These are phyloP conservation scores for Bombus breviceps DNA, from an alignment of 1,140 invertebrate species.

Conservation along the genomic window DNA sequence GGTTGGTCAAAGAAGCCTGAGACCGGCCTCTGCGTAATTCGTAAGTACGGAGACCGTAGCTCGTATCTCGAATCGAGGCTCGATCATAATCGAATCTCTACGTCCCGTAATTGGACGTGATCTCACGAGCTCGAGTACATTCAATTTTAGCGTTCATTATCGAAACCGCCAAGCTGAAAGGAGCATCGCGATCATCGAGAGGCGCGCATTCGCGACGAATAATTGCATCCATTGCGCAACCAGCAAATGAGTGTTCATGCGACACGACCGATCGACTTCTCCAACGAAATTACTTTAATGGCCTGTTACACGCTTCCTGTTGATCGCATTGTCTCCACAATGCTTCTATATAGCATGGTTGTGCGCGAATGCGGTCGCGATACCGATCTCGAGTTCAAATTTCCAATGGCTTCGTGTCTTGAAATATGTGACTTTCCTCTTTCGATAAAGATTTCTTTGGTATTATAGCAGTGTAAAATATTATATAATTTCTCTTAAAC, in stretches of 20 bases:
- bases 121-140: constrained; percentile 30
- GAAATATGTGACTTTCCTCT: neutral
- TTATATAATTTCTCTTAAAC: neutral
- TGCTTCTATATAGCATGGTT: constrained; percentile 7
- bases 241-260: constrained; percentile 53
- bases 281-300: constrained; percentile 66
- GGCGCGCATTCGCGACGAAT: constrained; percentile 41
- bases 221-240: constrained; percentile 59
- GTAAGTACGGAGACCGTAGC: constrained; percentile 85
- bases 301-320: constrained; percentile 66
- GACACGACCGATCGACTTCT: constrained; percentile 48
- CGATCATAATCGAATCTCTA: neutral
- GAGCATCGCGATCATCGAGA: constrained; percentile 47
- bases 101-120: constrained; percentile 34
- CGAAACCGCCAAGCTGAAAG: neutral
- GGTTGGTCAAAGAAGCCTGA: constrained; percentile 90
- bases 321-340: constrained; percentile 59
- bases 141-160: constrained; percentile 37
- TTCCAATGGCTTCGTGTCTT: neutral
- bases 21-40: constrained; percentile 90
- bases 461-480: neutral
- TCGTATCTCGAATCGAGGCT: neutral
- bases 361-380: constrained; percentile 3
- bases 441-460: neutral
- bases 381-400: neutral